Evolutionary conservation across 2,888 invertebrate species (phyloP), one percentile per base, ranked within the genome.

Genomic region (Diadegma fenestrale): DNA sequence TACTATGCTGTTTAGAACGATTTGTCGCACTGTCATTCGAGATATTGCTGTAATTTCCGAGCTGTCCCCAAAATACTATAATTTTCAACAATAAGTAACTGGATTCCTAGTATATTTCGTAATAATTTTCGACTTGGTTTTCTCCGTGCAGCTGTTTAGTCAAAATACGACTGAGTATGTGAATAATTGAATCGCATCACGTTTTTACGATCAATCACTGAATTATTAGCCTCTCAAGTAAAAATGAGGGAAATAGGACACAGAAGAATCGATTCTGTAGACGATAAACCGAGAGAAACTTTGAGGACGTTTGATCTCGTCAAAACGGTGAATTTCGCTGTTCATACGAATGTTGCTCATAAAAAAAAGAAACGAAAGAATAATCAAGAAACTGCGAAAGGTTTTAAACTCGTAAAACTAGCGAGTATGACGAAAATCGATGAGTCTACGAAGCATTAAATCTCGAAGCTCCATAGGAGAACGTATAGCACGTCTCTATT

Each of bases 401-500:
- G 63, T 61, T 68, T 58, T 68, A 69, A 68, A 78, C 73, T 73
- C 68, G 68, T 68, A 75, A 68, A 81, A 80, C 78, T 51, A 58
- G 22, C 37, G 71, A 71, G 75, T 54, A n/a, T n/a, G 37, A 78
- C 77, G 77, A 80, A 84, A 84, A 78, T 84, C 81, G 68, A 84
- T 84, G 72, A 72, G 76, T 86, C 41, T 41, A 72, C 76, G 75
- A 43, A 76, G 79, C 86, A 77, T 83, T 84, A 84, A 80, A 78
- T 75, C 19, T 45, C 33, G 48, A 37, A 12, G 43, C 51, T 78
- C 64, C 17, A 68, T n/a, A n/a, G 43, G 64, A 66, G 77, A 58
- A 26, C 26, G 14, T 17, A 51, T 17, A 51, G 22, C 54, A 22
- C 58, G 51, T 77, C 76, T 77, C 76, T 63, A 63, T 75, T 80